Evolutionary conservation across 2,797 vertebrate genomes (phyloP).

Genomic region (Neopelma chrysocephalum): DNA sequence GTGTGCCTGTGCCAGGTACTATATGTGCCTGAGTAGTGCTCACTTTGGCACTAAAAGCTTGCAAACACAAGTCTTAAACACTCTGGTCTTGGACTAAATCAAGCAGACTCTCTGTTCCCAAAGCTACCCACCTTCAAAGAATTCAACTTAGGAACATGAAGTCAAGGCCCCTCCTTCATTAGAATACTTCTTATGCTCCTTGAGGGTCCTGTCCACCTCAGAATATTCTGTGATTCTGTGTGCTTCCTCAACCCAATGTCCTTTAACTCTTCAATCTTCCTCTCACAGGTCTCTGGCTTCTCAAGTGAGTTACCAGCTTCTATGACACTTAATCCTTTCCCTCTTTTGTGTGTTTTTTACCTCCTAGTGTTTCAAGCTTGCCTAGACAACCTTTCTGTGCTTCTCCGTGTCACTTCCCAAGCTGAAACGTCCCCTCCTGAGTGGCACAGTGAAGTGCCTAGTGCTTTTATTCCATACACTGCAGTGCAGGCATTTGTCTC

Average conservation of each 20-base stretch:
- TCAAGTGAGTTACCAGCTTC: not conserved
- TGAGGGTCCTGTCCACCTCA: not conserved
- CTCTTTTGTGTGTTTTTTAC: not conserved
- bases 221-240: not conserved
- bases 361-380: not conserved
- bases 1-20: not conserved
- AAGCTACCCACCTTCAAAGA: not conserved
- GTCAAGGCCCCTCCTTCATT: not conserved
- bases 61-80: not conserved
- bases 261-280: not conserved
- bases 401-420: not conserved
- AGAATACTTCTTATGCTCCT: not conserved
- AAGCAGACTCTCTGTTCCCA: not conserved
- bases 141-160: not conserved
- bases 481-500: not conserved
- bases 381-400: not conserved
- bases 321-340: not conserved
- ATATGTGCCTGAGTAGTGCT: not conserved
- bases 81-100: not conserved
- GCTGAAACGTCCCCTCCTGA: rapidly evolving
- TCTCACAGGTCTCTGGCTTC: not conserved
- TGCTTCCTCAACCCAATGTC: not conserved
- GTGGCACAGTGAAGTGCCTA: not conserved
- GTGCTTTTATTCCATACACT: not conserved
- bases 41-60: not conserved